Evolutionary conservation across 2,888 invertebrate genomes (phyloP).

Genomic region (Sepioteuthis lessoniana): DNA sequence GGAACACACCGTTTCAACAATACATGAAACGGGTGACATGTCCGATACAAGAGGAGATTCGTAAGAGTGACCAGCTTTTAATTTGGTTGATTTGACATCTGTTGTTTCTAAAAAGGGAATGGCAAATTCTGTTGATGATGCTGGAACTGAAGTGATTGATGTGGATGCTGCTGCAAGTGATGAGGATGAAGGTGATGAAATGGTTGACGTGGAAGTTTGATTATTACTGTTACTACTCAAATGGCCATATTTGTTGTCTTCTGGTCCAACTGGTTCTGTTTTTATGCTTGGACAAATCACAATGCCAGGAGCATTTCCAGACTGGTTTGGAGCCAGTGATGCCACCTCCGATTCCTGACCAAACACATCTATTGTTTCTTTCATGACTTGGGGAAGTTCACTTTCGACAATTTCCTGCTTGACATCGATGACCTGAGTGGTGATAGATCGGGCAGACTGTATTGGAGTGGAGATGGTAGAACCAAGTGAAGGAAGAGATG

Average conservation of each 20-base stretch:
- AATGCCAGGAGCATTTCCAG: not conserved
- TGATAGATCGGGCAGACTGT: not conserved
- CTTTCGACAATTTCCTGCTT: not conserved
- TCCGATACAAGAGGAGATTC: too few species aligned
- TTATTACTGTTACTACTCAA: too few species aligned
- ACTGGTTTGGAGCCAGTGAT: not conserved
- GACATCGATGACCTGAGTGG: not conserved
- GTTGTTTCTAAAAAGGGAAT: not conserved
- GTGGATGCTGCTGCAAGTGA: not conserved
- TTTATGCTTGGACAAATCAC: not conserved
- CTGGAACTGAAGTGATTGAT: not conserved
- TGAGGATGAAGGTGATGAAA: not conserved
- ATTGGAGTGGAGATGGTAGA: not conserved
- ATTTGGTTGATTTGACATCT: too few species aligned
- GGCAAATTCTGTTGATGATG: conserved; percentile 1
- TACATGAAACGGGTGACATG: too few species aligned
- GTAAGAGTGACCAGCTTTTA: too few species aligned
- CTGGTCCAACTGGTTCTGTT: not conserved
- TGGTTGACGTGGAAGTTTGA: too few species aligned
- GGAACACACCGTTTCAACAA: too few species aligned
- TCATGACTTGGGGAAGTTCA: not conserved
- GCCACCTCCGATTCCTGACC: not conserved
- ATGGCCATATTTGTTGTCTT: not conserved
- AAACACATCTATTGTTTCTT: not conserved
- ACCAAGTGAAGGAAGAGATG: not conserved